These are phyloP conservation scores for Synergus gifuensis DNA, from an alignment of 2,888 invertebrate species.

Conservation along the genomic window DNA sequence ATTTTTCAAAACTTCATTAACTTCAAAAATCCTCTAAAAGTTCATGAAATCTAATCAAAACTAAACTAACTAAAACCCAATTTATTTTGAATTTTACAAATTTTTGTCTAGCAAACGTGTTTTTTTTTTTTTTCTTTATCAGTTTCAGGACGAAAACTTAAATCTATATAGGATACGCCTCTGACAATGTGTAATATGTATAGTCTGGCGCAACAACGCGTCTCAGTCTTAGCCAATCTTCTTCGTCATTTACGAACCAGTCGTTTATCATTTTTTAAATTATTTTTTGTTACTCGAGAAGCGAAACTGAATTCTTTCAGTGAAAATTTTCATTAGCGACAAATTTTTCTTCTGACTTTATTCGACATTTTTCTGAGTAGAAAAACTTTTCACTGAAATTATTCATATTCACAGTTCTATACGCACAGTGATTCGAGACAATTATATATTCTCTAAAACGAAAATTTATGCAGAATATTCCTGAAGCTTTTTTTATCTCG, in stretches of 20 bases:
- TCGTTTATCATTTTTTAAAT: constrained; percentile 5
- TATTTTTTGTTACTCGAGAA: not conserved
- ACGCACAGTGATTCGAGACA: constrained; percentile 1
- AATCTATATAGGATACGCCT: constrained; percentile 14
- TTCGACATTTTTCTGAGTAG: not conserved
- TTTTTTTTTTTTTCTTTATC: not conserved
- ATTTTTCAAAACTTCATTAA: not conserved
- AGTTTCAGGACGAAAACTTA: not conserved
- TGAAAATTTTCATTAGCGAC: not conserved
- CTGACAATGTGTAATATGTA: constrained; percentile 10
- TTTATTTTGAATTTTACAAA: not conserved
- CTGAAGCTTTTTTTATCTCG: constrained; percentile 34
- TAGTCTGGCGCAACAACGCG: constrained; percentile 34
- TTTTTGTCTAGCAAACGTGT: not conserved
- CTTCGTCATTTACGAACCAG: constrained; percentile 17
- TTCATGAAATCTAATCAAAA: not conserved
- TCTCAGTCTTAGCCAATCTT: constrained; percentile 37
- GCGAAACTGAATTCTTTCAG: not conserved
- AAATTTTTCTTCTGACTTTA: not conserved
- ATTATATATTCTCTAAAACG: constrained; percentile 27
- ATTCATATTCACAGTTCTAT: not conserved
- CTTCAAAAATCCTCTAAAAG: not conserved
- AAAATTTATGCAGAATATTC: constrained; percentile 41
- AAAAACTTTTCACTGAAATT: not conserved
- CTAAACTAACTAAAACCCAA: not conserved